A percentile compares a stretch with the other conserved stretches of the same genome.
These are phyloP conservation scores for Orientallactaga bullata DNA, from an alignment of 2,113 vertebrate species.

Conservation along the genomic window DNA sequence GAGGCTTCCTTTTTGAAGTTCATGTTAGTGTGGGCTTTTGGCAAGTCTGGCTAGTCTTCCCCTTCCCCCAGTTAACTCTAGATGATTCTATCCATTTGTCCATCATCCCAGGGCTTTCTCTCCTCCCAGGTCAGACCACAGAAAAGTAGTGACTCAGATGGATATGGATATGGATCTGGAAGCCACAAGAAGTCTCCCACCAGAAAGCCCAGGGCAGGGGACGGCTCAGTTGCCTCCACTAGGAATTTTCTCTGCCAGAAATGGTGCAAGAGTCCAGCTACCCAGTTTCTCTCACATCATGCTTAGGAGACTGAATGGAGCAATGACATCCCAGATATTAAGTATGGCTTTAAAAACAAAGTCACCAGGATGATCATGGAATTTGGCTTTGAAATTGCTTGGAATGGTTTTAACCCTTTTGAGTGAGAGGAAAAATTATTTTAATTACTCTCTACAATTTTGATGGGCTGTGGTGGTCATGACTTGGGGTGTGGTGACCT, in stretches of 20 bases:
- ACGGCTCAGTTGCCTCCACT: neutral
- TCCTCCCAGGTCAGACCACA: neutral
- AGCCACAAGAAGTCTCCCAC: neutral
- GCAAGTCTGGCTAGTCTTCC: neutral
- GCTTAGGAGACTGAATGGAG: neutral
- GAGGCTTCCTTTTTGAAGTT: slow-evolving; percentile 48
- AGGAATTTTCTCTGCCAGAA: slow-evolving; percentile 5
- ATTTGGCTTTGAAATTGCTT: neutral
- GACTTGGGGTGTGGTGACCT: neutral
- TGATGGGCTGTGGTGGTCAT: neutral
- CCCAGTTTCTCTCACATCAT: neutral
- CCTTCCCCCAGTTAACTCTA: neutral
- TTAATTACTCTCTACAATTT: neutral
- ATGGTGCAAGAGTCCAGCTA: neutral
- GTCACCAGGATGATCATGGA: neutral
- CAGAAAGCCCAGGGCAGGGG: neutral
- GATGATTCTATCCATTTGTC: neutral
- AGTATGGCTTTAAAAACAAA: neutral
- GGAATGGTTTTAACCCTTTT: slow-evolving; percentile 4
- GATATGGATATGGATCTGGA: neutral
- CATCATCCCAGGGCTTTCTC: neutral
- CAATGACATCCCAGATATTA: neutral
- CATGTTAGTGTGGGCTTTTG: neutral
- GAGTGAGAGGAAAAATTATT: neutral
- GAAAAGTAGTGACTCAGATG: neutral